A percentile compares a stretch with the other conserved stretches of the same genome.
phyloP scores from a whole-genome alignment of 2,797 vertebrate genomes.

The Caiman crocodilus region DNA sequence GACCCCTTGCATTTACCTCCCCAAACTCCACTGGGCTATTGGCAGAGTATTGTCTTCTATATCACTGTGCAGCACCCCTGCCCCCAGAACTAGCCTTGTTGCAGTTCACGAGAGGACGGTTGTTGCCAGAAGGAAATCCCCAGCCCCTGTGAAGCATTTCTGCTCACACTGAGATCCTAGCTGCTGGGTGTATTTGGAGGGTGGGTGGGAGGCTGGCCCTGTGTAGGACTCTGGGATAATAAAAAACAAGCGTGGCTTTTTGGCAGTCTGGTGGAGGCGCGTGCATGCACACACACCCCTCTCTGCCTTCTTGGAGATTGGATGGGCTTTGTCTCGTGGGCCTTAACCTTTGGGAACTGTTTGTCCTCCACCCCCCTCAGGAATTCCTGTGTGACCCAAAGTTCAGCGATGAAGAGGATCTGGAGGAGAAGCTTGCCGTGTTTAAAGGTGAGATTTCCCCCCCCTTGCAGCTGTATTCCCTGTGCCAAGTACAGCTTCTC shows the following conservation, averaged over 20 bases:
- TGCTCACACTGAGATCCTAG: neutral
- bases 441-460: slow-evolving; percentile 91
- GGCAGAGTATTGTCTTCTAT: neutral
- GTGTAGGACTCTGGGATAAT: neutral
- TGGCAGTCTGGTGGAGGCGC: too few species aligned
- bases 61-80: neutral
- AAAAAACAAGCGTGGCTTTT: too few species aligned
- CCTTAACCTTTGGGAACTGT: neutral
- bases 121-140: neutral
- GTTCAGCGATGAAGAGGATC: slow-evolving; percentile 94
- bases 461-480: neutral
- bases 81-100: neutral
- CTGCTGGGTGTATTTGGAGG: neutral
- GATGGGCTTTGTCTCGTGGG: neutral
- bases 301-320: neutral
- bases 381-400: slow-evolving; percentile 97
- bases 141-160: neutral
- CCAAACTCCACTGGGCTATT: neutral
- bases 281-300: too few species aligned
- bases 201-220: neutral
- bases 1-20: neutral
- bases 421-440: slow-evolving; percentile 91
- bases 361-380: slow-evolving; percentile 70
- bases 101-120: neutral
- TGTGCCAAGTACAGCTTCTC: neutral